Evolutionary conservation across 1,140 invertebrate genomes (phyloP), one percentile per base, ranked within the genome.

Genomic region (Drosophila mayri): DNA sequence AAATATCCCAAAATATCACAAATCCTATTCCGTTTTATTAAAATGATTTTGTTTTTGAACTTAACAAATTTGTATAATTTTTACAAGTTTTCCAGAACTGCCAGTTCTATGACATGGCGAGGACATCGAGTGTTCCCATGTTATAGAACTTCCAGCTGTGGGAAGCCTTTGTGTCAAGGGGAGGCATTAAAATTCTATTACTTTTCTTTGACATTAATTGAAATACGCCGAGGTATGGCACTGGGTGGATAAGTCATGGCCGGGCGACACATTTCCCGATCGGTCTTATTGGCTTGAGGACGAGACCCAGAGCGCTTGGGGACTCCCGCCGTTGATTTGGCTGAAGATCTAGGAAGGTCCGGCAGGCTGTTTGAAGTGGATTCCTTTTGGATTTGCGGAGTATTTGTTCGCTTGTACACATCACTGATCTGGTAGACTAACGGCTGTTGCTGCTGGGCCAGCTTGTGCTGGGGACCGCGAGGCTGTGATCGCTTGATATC

Each of bases 371-470:
- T 43, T 0, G 79, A 73, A 16, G 41, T 22, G 2, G 28, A 25
- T 32, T 41, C 30, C 18, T 63, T 70, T 1, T 22, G 20, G 5
- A 50, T 9, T 0, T 43, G 46, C 6, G 40, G 38, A 1, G 41
- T 3, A 12, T 35, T 44, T 16, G 47, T 9, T 12, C 12, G 30
- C 2, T 22, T 50, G 16, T 22, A 9, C 2, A 60, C n/a, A 5
- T 46, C 43, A 28, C 22, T 47, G 25, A 72, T 43, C 14, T 67
- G 47, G 10, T 79, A 72, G 1, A 50, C 7, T 20, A 65, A 3
- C 3, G 59, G 67, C 9, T 49, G 28, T 6, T 87, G 83, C 16
- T 88, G 83, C 18, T 86, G 66, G 28, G 60, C 70, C 25, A 86
- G 46, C 44, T 66, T 52, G 60, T 86, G 84, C 44, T 86, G 83